These are phyloP conservation scores for Protodeltote pygarga DNA, from an alignment of 2,888 invertebrate genomes.

Conservation along the genomic window DNA sequence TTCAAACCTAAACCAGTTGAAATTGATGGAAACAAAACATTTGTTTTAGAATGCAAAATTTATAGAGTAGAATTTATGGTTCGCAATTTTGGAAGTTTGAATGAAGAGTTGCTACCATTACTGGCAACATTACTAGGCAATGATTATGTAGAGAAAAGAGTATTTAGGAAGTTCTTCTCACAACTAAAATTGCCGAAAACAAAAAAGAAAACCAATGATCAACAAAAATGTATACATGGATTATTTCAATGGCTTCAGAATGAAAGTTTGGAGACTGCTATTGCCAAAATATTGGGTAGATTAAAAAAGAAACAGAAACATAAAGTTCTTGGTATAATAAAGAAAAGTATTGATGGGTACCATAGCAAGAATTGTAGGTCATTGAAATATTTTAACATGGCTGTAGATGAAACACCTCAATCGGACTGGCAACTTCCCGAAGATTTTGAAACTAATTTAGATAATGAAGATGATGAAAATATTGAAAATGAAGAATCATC, in stretches of 20 bases:
- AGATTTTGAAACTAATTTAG: constrained; percentile 43
- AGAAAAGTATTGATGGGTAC: constrained; percentile 89
- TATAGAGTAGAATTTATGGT: constrained; percentile 91
- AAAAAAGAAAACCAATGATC: constrained; percentile 84
- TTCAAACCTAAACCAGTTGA: constrained; percentile 71
- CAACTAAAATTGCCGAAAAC: constrained; percentile 88
- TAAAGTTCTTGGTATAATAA: constrained; percentile 86
- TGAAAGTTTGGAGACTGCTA: constrained; percentile 90
- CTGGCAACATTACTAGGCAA: constrained; percentile 95
- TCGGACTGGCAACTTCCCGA: constrained; percentile 42
- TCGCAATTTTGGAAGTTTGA: constrained; percentile 88
- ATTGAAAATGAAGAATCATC: constrained; percentile 41
- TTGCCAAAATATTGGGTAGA: constrained; percentile 89
- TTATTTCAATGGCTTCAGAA: constrained; percentile 92
- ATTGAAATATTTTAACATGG: constrained; percentile 85
- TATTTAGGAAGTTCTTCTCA: constrained; percentile 90
- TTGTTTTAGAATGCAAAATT: constrained; percentile 89
- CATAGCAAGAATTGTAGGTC: constrained; percentile 86
- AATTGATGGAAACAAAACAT: constrained; percentile 62
- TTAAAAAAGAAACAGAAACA: constrained; percentile 86
- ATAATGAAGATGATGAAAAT: constrained; percentile 40
- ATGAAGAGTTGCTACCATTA: constrained; percentile 90
- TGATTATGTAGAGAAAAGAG: constrained; percentile 91
- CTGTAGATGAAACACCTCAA: constrained; percentile 32
- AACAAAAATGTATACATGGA: constrained; percentile 90